A percentile compares a stretch with the other conserved stretches of the same genome.
These are phyloP conservation scores for Hedya salicella DNA, from an alignment of 2,888 invertebrate species.

Conservation along the genomic window DNA sequence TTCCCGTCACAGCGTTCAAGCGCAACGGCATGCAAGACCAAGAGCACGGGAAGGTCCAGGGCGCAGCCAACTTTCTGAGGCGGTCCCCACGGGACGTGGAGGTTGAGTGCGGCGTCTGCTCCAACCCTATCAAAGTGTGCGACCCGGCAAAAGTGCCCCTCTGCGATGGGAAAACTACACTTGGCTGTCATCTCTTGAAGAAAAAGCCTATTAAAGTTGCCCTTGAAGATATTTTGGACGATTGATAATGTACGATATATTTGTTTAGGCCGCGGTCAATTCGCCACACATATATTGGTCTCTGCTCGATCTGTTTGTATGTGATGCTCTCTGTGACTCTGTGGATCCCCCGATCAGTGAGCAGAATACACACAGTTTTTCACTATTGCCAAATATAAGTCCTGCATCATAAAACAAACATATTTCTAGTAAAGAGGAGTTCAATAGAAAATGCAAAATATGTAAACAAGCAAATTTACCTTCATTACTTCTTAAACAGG, in stretches of 20 bases:
- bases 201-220: conserved; percentile 70
- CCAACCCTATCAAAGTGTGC: conserved; percentile 56
- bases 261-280: background rate
- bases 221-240: conserved; percentile 68
- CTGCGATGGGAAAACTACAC: conserved; percentile 50
- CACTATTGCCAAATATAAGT: no score
- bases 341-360: no score
- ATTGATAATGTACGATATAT: conserved; percentile 50
- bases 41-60: conserved; percentile 71
- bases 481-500: no score
- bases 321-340: no score
- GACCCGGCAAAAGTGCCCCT: conserved; percentile 70
- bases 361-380: no score
- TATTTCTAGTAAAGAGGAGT: no score
- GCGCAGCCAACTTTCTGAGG: conserved; percentile 71
- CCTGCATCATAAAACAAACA: no score
- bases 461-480: no score
- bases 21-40: conserved; percentile 81
- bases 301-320: no score
- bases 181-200: conserved; percentile 55
- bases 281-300: no score
- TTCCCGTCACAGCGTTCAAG: conserved; percentile 77
- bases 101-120: conserved; percentile 64
- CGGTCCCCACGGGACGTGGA: conserved; percentile 70
- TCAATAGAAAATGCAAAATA: no score